These are phyloP conservation scores for Pachyramphus minor DNA, from an alignment of 2,113 vertebrate genomes.

Conservation along the genomic window DNA sequence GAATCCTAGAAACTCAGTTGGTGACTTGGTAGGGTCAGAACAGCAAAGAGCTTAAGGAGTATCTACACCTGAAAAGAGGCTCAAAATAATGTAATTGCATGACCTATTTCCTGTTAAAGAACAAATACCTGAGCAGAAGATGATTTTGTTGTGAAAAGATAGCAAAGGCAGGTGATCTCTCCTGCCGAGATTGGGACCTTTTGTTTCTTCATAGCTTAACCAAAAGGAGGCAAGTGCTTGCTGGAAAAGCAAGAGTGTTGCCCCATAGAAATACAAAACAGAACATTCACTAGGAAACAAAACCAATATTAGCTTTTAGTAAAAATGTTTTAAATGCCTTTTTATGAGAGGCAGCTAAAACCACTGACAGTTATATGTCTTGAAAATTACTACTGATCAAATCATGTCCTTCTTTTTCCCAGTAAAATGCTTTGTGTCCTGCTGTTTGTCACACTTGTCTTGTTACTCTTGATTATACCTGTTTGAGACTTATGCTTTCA, in stretches of 20 bases:
- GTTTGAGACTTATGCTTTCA: neutral
- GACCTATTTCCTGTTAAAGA: neutral
- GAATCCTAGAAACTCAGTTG: neutral
- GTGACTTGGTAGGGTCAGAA: neutral
- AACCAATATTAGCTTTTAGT: neutral
- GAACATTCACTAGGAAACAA: neutral
- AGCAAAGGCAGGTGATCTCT: neutral
- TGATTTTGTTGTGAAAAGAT: neutral
- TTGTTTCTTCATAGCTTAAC: neutral
- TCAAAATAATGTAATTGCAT: neutral
- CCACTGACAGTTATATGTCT: neutral
- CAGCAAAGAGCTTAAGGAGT: accelerated
- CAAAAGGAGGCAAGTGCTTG: neutral
- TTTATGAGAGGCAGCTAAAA: neutral
- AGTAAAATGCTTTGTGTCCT: constrained; percentile 8
- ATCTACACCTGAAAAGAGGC: neutral
- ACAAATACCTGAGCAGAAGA: neutral
- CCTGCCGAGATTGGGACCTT: neutral
- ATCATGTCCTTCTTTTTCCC: neutral
- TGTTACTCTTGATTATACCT: constrained; percentile 21
- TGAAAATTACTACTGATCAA: constrained; percentile 8
- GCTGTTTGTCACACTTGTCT: constrained; percentile 2
- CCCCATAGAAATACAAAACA: neutral
- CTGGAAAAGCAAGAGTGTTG: neutral
- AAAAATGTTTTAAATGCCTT: neutral